Conservation (phyloP, 2,888 invertebrate genomes). For the Petrolisthes cinctipes region DNA sequence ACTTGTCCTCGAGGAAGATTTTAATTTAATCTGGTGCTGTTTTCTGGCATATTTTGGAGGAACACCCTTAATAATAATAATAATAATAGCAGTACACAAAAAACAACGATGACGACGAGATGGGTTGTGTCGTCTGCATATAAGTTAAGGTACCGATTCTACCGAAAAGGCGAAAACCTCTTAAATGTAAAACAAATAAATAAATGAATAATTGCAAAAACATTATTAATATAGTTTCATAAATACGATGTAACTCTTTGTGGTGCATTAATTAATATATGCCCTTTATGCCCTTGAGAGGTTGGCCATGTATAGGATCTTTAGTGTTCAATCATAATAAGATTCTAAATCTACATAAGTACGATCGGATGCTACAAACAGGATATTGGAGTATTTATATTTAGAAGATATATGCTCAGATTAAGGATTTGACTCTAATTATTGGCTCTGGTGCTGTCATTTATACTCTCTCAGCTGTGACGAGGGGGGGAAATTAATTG, state of each 20-base stretch:
- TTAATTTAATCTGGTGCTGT: too few species aligned
- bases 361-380: neutral
- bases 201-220: too few species aligned
- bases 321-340: slow-evolving; percentile 17
- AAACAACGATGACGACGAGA: too few species aligned
- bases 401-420: neutral
- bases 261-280: slow-evolving; percentile 12
- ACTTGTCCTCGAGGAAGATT: too few species aligned
- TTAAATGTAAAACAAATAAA: too few species aligned
- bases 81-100: too few species aligned
- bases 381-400: neutral
- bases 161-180: too few species aligned
- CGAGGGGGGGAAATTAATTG: neutral
- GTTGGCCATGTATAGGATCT: slow-evolving; percentile 12
- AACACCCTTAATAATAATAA: too few species aligned
- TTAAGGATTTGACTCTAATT: neutral
- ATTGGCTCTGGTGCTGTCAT: neutral
- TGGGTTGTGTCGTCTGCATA: too few species aligned
- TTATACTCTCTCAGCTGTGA: slow-evolving; percentile 40
- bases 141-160: too few species aligned
- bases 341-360: neutral
- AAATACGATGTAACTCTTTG: neutral
- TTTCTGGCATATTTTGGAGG: neutral
- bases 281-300: slow-evolving; percentile 45
- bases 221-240: too few species aligned